Evolutionary conservation across 2,797 vertebrate species (phyloP).

Genomic region (Microctenopoma lineatum): DNA sequence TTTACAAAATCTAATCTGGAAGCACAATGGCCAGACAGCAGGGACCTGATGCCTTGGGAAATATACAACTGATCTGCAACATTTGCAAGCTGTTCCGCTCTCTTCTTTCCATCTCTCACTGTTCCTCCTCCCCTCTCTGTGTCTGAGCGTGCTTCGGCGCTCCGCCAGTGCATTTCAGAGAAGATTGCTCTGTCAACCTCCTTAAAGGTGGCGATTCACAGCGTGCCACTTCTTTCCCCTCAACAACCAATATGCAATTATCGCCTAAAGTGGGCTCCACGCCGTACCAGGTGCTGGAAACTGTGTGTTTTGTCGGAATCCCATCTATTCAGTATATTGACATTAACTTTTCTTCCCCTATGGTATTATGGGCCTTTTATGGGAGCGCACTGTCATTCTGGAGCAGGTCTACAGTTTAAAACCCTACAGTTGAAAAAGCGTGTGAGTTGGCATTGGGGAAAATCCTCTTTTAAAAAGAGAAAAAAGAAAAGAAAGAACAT

Average conservation of each 20-base stretch:
- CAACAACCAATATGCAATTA: constrained; percentile 68
- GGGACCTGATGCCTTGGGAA: constrained; percentile 34
- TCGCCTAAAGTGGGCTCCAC: constrained; percentile 54
- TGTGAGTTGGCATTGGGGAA: constrained; percentile 1
- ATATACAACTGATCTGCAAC: constrained; percentile 43
- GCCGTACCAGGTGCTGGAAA: constrained; percentile 53
- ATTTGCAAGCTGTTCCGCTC: constrained; percentile 25
- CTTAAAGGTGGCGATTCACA: constrained; percentile 65
- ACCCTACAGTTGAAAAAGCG: constrained; percentile 7
- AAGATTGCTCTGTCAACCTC: constrained; percentile 68
- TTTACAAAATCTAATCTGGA: constrained; percentile 31
- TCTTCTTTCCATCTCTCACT: constrained; percentile 3
- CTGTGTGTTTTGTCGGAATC: constrained; percentile 56
- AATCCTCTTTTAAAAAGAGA: no score
- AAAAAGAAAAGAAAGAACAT: no score
- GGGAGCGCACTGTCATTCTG: constrained; percentile 3
- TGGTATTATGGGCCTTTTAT: constrained; percentile 44
- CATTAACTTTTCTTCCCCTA: constrained; percentile 29
- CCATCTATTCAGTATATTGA: constrained; percentile 42
- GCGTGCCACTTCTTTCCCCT: constrained; percentile 60
- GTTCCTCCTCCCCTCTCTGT: constrained; percentile 6
- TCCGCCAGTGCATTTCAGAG: constrained; percentile 56
- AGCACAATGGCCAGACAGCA: constrained; percentile 19
- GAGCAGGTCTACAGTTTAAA: constrained; percentile 12
- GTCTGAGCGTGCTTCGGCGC: constrained; percentile 21